These are phyloP conservation scores for Bradypodion ventrale DNA, from an alignment of 2,797 vertebrate genomes.

Conservation along the genomic window DNA sequence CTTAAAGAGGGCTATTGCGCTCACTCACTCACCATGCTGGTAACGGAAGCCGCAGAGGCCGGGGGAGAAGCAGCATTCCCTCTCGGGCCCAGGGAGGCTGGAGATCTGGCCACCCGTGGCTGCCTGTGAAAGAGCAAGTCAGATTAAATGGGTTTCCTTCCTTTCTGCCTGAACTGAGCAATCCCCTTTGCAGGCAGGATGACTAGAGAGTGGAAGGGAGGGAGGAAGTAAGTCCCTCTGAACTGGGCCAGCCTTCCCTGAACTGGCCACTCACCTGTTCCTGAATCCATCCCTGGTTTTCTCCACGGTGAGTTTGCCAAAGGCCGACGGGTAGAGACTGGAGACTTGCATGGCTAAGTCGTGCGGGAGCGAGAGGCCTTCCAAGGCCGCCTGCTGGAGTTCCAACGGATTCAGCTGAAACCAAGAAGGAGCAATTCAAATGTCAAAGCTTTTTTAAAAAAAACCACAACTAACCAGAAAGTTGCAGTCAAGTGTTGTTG, in stretches of 20 bases:
- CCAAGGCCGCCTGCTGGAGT: slow-evolving; percentile 85
- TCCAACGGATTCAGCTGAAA: slow-evolving; percentile 87
- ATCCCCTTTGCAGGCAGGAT: background rate
- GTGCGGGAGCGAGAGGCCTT: slow-evolving; percentile 87
- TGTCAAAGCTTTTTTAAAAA: background rate
- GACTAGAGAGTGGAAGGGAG: too few species aligned
- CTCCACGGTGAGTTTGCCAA: slow-evolving; percentile 85
- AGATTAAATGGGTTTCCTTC: slow-evolving; percentile 11
- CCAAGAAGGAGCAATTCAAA: background rate
- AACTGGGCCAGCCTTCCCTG: background rate
- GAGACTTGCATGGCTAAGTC: slow-evolving; percentile 88
- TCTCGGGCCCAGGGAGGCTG: slow-evolving; percentile 82
- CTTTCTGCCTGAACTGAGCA: too few species aligned
- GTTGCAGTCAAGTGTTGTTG: background rate
- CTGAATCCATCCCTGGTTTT: slow-evolving; percentile 85
- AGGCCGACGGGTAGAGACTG: slow-evolving; percentile 85
- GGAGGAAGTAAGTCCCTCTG: background rate
- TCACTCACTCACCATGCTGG: slow-evolving; percentile 90
- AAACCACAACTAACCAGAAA: background rate
- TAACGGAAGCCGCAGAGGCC: slow-evolving; percentile 83
- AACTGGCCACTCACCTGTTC: slow-evolving; percentile 78
- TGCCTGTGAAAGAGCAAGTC: slow-evolving; percentile 54
- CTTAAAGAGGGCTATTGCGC: rapidly evolving
- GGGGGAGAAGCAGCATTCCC: slow-evolving; percentile 90
- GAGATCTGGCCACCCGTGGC: slow-evolving; percentile 86